phyloP scores from a whole-genome alignment of 2,797 vertebrate genomes.

The Ambastaia sidthimunki region DNA sequence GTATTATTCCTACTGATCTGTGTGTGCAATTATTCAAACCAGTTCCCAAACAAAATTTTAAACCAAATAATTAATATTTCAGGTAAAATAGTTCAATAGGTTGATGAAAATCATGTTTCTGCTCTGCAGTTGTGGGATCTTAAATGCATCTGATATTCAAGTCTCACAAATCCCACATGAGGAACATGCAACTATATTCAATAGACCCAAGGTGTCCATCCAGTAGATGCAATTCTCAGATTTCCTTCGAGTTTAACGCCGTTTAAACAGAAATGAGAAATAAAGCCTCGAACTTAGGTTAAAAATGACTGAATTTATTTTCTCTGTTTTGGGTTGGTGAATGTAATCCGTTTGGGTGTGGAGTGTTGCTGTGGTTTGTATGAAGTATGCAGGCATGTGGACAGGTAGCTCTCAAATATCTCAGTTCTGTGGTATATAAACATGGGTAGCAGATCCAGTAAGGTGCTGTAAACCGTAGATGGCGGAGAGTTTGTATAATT shows the following conservation, averaged over 20 bases:
- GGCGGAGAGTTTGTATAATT: background rate
- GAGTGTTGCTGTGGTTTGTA: conserved; percentile 6
- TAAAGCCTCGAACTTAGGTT: background rate
- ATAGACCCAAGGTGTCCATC: background rate
- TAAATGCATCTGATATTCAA: background rate
- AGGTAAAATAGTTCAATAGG: background rate
- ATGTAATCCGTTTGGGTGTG: conserved; percentile 32
- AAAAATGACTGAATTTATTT: conserved; percentile 15
- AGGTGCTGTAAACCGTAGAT: background rate
- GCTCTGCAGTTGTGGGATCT: background rate
- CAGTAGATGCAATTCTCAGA: background rate
- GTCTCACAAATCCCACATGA: background rate
- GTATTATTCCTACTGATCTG: background rate
- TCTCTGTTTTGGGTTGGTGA: background rate
- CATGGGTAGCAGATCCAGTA: background rate
- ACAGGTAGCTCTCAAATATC: conserved; percentile 10
- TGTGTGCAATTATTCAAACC: background rate
- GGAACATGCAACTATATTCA: background rate
- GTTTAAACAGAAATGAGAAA: conserved; percentile 1
- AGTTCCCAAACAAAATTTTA: too few relatives aligned
- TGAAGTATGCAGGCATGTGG: conserved; percentile 12
- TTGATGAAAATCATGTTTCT: background rate
- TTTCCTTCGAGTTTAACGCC: background rate
- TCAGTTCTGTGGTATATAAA: conserved; percentile 19
- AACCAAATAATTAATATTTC: background rate